These are phyloP conservation scores for Piscicola geometra DNA, from an alignment of 2,888 invertebrate genomes.

Conservation along the genomic window DNA sequence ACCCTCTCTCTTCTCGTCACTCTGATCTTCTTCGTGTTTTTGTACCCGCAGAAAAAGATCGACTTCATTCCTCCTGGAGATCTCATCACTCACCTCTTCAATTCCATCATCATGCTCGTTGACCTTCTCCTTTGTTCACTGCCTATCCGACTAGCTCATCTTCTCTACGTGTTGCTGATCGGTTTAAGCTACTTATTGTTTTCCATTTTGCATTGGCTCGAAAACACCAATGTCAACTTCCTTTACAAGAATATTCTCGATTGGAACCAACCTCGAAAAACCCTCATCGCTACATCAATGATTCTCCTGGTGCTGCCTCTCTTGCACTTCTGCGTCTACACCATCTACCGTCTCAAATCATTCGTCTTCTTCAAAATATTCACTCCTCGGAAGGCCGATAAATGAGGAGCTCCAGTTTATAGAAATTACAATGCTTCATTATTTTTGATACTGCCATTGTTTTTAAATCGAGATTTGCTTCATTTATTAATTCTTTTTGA, in stretches of 20 bases:
- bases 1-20: slow-evolving; percentile 21
- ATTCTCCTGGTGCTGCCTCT: slow-evolving; percentile 3
- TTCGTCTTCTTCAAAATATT: background rate
- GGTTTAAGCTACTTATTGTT: slow-evolving; percentile 4
- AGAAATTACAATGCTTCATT: no score
- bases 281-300: background rate
- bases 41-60: slow-evolving; percentile 26
- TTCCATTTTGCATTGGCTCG: slow-evolving; percentile 16
- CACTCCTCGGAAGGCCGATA: no score
- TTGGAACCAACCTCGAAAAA: slow-evolving; percentile 15
- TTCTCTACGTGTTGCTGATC: slow-evolving; percentile 1
- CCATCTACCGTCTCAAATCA: background rate
- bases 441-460: no score
- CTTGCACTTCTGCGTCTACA: background rate
- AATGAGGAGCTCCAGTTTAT: no score
- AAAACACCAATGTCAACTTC: background rate
- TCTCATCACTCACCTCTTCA: slow-evolving; percentile 23
- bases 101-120: slow-evolving; percentile 10
- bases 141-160: background rate
- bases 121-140: slow-evolving; percentile 8
- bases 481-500: no score
- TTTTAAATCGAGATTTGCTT: no score
- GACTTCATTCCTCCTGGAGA: slow-evolving; percentile 23
- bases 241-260: slow-evolving; percentile 18
- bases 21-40: slow-evolving; percentile 16